A percentile compares a stretch with the other conserved stretches of the same genome.
Evolutionary conservation across 2,797 vertebrate genomes (phyloP).

Genomic region (Schizothorax lantsangensis): DNA sequence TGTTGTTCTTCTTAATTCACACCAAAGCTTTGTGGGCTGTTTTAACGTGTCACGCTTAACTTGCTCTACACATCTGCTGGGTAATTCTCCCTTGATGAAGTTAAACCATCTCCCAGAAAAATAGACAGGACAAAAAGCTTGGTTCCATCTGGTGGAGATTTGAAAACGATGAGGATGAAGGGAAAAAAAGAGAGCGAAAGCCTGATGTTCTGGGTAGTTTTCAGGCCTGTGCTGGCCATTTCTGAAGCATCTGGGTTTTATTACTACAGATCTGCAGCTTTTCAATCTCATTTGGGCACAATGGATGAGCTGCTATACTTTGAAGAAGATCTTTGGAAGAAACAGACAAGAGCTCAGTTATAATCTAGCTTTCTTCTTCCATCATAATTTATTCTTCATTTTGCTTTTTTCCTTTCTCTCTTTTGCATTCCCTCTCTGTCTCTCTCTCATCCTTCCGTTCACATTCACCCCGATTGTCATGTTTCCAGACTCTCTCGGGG

Average conservation of each 20-base stretch:
- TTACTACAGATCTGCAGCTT: slow-evolving; percentile 70
- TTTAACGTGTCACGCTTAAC: slow-evolving; percentile 68
- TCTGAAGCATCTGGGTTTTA: slow-evolving; percentile 72
- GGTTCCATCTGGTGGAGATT: slow-evolving; percentile 77
- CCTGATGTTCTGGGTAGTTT: slow-evolving; percentile 64
- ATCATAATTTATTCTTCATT: slow-evolving; percentile 37
- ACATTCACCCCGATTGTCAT: slow-evolving; percentile 23
- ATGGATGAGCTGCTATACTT: slow-evolving; percentile 51
- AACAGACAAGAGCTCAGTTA: slow-evolving; percentile 25
- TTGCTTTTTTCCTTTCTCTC: slow-evolving; percentile 27
- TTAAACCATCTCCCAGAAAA: slow-evolving; percentile 74
- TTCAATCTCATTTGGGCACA: slow-evolving; percentile 65
- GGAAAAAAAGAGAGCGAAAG: slow-evolving; percentile 50
- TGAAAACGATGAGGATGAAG: slow-evolving; percentile 62
- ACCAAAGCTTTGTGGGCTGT: slow-evolving; percentile 68
- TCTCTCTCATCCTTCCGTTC: slow-evolving; percentile 17
- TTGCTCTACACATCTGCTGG: slow-evolving; percentile 66
- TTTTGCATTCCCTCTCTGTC: slow-evolving; percentile 2
- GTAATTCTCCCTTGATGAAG: slow-evolving; percentile 69
- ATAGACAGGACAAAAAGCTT: slow-evolving; percentile 69
- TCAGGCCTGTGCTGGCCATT: slow-evolving; percentile 57
- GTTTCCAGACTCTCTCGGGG: slow-evolving; percentile 15
- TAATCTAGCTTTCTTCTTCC: slow-evolving; percentile 18
- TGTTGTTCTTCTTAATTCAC: slow-evolving; percentile 73
- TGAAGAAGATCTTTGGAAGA: slow-evolving; percentile 50